A percentile compares a stretch with the other conserved stretches of the same genome.
Conservation (phyloP, 2,113 vertebrate genomes). For the Xiphophorus hellerii region DNA sequence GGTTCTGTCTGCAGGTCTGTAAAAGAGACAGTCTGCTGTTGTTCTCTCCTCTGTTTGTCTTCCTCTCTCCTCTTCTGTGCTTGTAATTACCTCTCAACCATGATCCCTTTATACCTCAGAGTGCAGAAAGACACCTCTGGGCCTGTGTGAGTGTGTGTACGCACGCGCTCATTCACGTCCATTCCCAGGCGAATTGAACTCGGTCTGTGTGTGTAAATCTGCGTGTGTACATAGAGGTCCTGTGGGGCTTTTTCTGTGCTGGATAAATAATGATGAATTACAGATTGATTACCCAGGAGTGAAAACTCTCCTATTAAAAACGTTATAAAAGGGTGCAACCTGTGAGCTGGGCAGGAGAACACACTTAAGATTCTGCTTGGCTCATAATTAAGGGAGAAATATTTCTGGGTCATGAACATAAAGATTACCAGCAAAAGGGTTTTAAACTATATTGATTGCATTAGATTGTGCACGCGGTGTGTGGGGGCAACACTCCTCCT, state of each 20-base stretch:
- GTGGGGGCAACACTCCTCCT: conserved; percentile 29
- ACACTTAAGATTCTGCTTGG: conserved; percentile 36
- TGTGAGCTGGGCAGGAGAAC: conserved; percentile 30
- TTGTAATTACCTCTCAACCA: conserved; percentile 70
- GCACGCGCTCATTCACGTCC: not conserved
- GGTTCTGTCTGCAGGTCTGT: conserved; percentile 20
- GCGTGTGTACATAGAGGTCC: conserved; percentile 35
- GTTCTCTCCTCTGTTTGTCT: conserved; percentile 53
- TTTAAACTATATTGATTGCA: conserved; percentile 61
- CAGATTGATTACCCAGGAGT: conserved; percentile 78
- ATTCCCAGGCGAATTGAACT: conserved; percentile 27
- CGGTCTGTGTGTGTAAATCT: conserved; percentile 24
- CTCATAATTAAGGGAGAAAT: conserved; percentile 63
- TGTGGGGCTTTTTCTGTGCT: conserved; percentile 52
- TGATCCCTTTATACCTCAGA: conserved; percentile 64
- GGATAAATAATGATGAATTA: conserved; percentile 78
- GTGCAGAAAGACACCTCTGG: conserved; percentile 61
- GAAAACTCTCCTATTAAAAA: conserved; percentile 67
- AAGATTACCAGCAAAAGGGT: conserved; percentile 52
- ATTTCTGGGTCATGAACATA: conserved; percentile 64
- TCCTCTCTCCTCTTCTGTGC: conserved; percentile 22
- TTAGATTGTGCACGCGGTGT: conserved; percentile 32
- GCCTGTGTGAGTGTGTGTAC: conserved; percentile 10
- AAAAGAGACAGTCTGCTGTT: conserved; percentile 11
- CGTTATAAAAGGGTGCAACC: conserved; percentile 67